Base-by-base conservation (phyloP, 2,797 vertebrate genomes). In the Psittacula echo region DNA sequence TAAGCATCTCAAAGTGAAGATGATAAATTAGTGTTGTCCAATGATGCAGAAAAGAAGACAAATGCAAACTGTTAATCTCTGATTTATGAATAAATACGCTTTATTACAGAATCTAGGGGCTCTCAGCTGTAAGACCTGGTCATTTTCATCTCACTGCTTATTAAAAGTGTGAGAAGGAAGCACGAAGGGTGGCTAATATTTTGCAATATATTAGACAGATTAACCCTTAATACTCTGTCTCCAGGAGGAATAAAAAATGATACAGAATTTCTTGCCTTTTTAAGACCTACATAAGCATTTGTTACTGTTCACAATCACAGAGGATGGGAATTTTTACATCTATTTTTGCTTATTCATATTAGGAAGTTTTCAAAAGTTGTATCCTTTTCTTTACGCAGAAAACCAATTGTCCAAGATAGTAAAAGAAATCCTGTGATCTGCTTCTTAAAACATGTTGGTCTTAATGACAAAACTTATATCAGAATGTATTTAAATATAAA, bases 41-140 rank as follows among this genome's bases (percentile, higher is more conserved):
- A 45, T 93, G 91, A 94, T 93, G 88, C 77, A 84, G 85, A 94
- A 91, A 94, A 94, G 62, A 51, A 78, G 87, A 85, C 60, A 86
- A 92, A 96, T 1, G n/a, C 60, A 91, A 85, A 77, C 64, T 62
- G 68, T 30, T 90, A 95, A 94, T 87, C 71, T 71, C 85, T 83
- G 74, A 84, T 96, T 91, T 91, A 92, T 76, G 80, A 93, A 93
- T 64, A 66, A 45, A 70, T 2, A 5, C 32, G 66, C 44, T 73
- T 92, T 85, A 80, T 89, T 91, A 81, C 22, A 41, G 84, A 89
- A 47, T 77, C 70, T 44, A n/a, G 79, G 42, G 76, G 54, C 72
- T 78, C 71, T 64, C 48, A 77, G 45, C 32, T 81, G 34, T 61
- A 80, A 62, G 65, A 54, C 44, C 0, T 0, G 91, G 90, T 64